Base-by-base conservation (phyloP, 2,797 vertebrate genomes). In the Cynodonichthys magdalenae region DNA sequence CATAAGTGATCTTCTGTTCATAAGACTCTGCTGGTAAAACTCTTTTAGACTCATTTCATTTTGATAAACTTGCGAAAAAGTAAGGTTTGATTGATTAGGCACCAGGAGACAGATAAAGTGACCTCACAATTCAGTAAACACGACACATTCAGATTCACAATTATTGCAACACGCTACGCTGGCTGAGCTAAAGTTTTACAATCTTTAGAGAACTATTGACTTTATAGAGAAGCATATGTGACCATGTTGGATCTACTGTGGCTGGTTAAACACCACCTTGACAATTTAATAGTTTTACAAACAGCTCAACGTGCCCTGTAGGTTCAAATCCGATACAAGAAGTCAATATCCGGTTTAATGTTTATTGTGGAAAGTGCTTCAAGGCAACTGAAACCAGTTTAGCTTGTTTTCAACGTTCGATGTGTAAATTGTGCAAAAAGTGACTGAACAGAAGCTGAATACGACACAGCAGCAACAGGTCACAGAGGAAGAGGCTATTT, bases 261-360 rank as follows among this genome's bases (percentile, higher is more conserved):
- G n/a, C 45, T 5, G 31, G 9, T 39, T 50, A 45, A 50, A 52
- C 60, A 48, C 3, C 27, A 71, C 55, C 68, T 47, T 55, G 57
- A 69, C 69, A 59, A 73, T 75, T 71, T 52, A 71, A 59, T 48
- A 48, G 60, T 39, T 66, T 65, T 10, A 61, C 29, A 66, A 56
- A 72, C 18, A 63, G 42, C 24, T 24, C 51, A 56, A 17, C 20
- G 8, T 0, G 15, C 17, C 69, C 19, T 6, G 4, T 34, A 15
- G 53, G 62, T 41, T 18, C n/a, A 15, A 15, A 53, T 51, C 12
- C 1, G 45, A 61, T 20, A 53, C 15, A 18, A 51, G 24, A 15
- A 48, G 14, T 72, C 50, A 19, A 42, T 52, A 36, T 2, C 10
- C 28, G 17, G 7, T 49, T 15, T 3, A 4, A 48, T 2, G 59